A percentile compares a stretch with the other conserved stretches of the same genome.
Conservation (phyloP, 2,888 invertebrate species). For the Drosophila anomalata region DNA sequence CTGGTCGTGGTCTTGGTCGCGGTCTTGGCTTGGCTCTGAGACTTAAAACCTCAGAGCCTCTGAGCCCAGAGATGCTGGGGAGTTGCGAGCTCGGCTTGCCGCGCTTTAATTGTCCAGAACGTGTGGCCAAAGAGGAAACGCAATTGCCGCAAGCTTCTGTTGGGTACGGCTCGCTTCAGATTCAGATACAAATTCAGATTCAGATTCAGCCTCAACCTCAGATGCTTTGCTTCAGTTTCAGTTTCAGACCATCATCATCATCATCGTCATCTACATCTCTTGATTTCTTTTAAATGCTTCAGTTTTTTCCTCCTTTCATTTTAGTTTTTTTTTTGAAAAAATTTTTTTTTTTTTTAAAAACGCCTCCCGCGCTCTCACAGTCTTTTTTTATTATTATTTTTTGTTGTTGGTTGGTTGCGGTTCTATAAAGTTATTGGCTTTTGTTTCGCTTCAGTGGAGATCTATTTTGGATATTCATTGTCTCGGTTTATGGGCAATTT, state of each 20-base stretch:
- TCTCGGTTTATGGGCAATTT: constrained; percentile 71
- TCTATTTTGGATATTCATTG: constrained; percentile 46
- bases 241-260: constrained; percentile 58
- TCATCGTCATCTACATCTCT: constrained; percentile 54
- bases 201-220: constrained; percentile 6
- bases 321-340: constrained; percentile 15
- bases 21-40: constrained; percentile 37
- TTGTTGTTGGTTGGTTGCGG: constrained; percentile 46
- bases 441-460: constrained; percentile 60
- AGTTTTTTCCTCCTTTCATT: constrained; percentile 46
- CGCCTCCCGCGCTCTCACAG: constrained; percentile 77
- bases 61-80: constrained; percentile 2
- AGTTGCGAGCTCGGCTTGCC: constrained; percentile 46
- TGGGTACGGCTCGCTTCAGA: constrained; percentile 47
- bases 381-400: constrained; percentile 32
- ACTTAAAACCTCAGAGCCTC: not conserved
- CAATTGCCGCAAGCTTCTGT: constrained; percentile 81
- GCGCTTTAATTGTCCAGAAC: constrained; percentile 77
- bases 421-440: constrained; percentile 73
- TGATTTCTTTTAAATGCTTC: constrained; percentile 72
- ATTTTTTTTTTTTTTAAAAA: constrained; percentile 37
- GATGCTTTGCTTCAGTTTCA: constrained; percentile 30
- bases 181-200: constrained; percentile 7
- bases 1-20: constrained; percentile 57
- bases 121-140: constrained; percentile 79